Evolutionary conservation across 2,113 vertebrate species (phyloP).

Genomic region (Apeltes quadracus): DNA sequence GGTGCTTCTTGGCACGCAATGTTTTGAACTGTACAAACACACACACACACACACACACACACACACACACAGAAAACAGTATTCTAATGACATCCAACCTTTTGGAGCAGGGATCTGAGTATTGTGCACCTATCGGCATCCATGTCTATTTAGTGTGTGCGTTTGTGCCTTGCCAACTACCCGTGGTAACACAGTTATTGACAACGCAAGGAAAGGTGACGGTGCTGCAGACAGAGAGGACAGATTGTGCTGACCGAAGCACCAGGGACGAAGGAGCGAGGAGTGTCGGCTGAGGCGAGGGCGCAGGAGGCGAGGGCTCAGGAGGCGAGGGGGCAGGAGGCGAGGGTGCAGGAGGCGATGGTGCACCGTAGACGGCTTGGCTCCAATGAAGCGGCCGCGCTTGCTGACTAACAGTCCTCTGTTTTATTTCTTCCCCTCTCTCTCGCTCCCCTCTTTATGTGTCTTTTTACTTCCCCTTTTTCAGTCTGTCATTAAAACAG

Average conservation of each 20-base stretch:
- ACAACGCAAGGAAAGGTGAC: conserved; percentile 66
- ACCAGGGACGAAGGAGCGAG: conserved; percentile 45
- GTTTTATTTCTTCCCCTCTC: conserved; percentile 16
- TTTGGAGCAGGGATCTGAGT: not conserved
- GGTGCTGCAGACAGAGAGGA: conserved; percentile 69
- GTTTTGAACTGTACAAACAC: conserved; percentile 43
- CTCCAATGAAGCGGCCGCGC: conserved; percentile 41
- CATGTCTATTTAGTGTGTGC: not conserved
- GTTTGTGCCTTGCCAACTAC: conserved; percentile 42
- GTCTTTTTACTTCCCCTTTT: conserved; percentile 38
- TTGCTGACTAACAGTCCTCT: conserved; percentile 38
- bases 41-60: conserved; percentile 14
- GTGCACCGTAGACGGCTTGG: conserved; percentile 35
- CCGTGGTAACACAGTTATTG: conserved; percentile 59
- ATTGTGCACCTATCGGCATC: conserved; percentile 22
- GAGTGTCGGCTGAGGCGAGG: conserved; percentile 35
- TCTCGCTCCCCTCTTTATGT: not conserved
- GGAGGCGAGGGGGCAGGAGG: conserved; percentile 38
- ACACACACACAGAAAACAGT: conserved; percentile 10
- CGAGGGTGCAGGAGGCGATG: conserved; percentile 32
- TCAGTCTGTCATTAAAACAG: conserved; percentile 61
- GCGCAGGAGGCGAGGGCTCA: not conserved
- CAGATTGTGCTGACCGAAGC: conserved; percentile 74
- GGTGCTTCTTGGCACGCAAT: conserved; percentile 80
- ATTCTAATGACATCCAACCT: conserved; percentile 7